Evolutionary conservation across 2,113 vertebrate species (phyloP).

Genomic region (Hyperoodon ampullatus): DNA sequence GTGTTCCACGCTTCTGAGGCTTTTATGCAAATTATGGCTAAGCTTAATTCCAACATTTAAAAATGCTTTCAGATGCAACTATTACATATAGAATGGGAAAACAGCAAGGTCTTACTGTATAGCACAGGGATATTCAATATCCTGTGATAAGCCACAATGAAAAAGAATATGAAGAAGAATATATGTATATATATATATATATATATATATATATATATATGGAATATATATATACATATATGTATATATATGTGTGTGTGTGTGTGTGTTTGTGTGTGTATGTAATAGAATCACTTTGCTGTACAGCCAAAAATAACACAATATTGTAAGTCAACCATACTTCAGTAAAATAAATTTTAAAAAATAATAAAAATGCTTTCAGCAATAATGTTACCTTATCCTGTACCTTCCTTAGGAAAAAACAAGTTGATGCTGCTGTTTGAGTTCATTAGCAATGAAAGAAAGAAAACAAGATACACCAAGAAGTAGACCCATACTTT

Average conservation of each 20-base stretch:
- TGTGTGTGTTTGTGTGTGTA: too few species aligned
- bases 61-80: background rate
- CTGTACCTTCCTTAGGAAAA: background rate
- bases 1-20: background rate
- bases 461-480: background rate
- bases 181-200: too few species aligned
- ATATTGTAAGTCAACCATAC: too few species aligned
- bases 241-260: too few species aligned
- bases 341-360: too few species aligned
- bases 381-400: background rate
- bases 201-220: background rate
- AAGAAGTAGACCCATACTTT: background rate
- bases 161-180: background rate
- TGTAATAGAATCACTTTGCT: too few species aligned
- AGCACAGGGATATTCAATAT: background rate
- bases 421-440: background rate
- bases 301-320: too few species aligned
- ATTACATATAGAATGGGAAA: background rate
- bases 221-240: too few species aligned
- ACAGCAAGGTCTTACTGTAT: background rate
- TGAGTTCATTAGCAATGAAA: background rate
- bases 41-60: conserved; percentile 56
- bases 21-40: conserved; percentile 46
- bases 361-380: background rate
- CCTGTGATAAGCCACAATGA: background rate